Conservation (phyloP, 2,797 vertebrate species). For the Gorsachius magnificus region DNA sequence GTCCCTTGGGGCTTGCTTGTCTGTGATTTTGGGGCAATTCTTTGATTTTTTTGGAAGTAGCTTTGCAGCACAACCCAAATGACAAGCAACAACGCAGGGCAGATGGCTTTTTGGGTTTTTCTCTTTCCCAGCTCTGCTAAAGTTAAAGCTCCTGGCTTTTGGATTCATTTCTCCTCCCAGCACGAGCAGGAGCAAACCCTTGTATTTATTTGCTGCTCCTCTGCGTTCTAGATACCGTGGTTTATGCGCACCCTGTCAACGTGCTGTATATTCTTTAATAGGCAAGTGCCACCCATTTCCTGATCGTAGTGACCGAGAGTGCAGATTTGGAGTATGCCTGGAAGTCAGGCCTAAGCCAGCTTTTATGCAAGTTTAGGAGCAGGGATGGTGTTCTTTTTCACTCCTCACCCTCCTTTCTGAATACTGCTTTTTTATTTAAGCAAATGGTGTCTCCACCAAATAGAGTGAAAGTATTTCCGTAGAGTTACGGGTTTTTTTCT, state of each 20-base stretch:
- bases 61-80: background rate
- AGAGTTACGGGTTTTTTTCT: accelerated
- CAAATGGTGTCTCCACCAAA: background rate
- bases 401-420: background rate
- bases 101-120: background rate
- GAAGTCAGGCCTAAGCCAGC: background rate
- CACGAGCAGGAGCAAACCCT: background rate
- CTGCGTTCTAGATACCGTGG: background rate
- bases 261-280: background rate
- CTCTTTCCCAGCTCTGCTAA: background rate
- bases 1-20: background rate
- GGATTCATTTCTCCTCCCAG: background rate
- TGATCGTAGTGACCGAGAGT: background rate
- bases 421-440: background rate
- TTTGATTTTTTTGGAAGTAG: background rate
- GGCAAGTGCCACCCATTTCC: background rate
- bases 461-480: background rate
- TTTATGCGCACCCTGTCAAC: background rate
- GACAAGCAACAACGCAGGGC: too few relatives aligned
- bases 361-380: background rate
- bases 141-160: background rate
- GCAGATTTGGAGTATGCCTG: background rate
- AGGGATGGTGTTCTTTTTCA: background rate
- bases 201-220: background rate
- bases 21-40: background rate